Base-by-base conservation (phyloP, 2,888 invertebrate species). In the Stenurella melanura region DNA sequence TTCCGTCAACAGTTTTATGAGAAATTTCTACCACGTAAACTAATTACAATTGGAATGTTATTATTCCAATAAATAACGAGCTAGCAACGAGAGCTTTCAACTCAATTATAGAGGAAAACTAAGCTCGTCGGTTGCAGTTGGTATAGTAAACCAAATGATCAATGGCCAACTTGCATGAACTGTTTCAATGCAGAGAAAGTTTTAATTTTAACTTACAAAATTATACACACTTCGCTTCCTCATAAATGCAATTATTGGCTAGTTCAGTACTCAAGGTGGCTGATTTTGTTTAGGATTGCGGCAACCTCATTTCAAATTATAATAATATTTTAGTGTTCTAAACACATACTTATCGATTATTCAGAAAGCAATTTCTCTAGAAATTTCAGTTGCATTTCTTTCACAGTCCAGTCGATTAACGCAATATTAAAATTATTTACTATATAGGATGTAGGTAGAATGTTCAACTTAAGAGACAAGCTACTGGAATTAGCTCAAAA, bases 121-220 rank as follows among this genome's bases (percentile, higher is more conserved):
- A 12, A 61, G 21, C 30, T 34, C 34, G 15, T 38, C 63, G 63
- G n/a, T 63, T 63, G 63, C 34, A 63, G 21, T 15, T 26, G 60
- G 6, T n/a, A 5, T 42, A 42, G 42, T 42, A 42, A 42, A 63
- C 38, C 1, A 34, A 38, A 38, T 63, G 63, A 63, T 63, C 63
- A 63, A 63, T 19, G 63, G n/a, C 38, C 17, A 18, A 17, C 38
- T 38, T 38, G 63, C 63, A 63, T 63, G 63, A 63, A 63, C 38
- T 18, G 38, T 63, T 38, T 17, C 63, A 38, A 34, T 34, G 38
- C 11, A 17, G n/a, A 30, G 17, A 17, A 17, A 18, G 17, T 30
- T 63, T 63, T 18, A 26, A 7, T 61, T 42, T 12, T 15, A 42
- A 12, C 15, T 42, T 42, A 42, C 11, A 42, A 42, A 42, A 5